Percentiles rank a stretch among this genome's conserved stretches.
Evolutionary conservation across 1,140 invertebrate species (phyloP).

Genomic region (Megathymus violae): DNA sequence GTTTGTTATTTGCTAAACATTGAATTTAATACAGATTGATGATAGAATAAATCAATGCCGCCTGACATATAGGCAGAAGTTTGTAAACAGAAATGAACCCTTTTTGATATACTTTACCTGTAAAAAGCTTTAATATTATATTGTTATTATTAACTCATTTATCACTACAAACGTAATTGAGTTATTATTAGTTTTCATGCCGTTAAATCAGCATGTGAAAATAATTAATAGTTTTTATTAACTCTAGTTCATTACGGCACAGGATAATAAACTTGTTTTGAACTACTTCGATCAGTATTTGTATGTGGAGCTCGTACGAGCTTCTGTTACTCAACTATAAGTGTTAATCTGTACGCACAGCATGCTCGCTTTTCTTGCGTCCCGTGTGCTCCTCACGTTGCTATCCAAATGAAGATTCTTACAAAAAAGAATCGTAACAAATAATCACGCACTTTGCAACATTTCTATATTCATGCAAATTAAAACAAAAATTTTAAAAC

Average conservation of each 20-base stretch:
- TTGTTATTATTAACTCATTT: slow-evolving; percentile 6
- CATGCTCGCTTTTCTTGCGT: slow-evolving; percentile 25
- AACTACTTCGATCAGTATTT: slow-evolving; percentile 30
- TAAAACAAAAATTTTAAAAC: slow-evolving; percentile 3
- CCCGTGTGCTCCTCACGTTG: background rate
- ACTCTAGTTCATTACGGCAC: slow-evolving; percentile 24
- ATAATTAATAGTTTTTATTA: slow-evolving; percentile 32
- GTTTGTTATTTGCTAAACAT: too few relatives aligned
- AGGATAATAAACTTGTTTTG: slow-evolving; percentile 33
- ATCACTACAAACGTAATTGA: background rate
- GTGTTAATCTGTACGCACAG: slow-evolving; percentile 30
- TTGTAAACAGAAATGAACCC: too few relatives aligned
- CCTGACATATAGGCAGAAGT: too few relatives aligned
- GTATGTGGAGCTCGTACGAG: slow-evolving; percentile 20
- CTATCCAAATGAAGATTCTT: slow-evolving; percentile 27
- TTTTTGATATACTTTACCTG: too few relatives aligned
- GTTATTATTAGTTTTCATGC: background rate
- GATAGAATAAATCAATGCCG: too few relatives aligned
- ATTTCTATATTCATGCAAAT: slow-evolving; percentile 15
- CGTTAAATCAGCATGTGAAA: slow-evolving; percentile 15
- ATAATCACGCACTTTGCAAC: background rate
- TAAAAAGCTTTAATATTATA: too few relatives aligned
- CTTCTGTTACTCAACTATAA: slow-evolving; percentile 24
- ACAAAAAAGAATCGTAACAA: slow-evolving; percentile 7
- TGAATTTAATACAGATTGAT: too few relatives aligned